A percentile compares a stretch with the other conserved stretches of the same genome.
phyloP scores from a whole-genome alignment of 2,113 vertebrate species.

The Brachyhypopomus gauderio region DNA sequence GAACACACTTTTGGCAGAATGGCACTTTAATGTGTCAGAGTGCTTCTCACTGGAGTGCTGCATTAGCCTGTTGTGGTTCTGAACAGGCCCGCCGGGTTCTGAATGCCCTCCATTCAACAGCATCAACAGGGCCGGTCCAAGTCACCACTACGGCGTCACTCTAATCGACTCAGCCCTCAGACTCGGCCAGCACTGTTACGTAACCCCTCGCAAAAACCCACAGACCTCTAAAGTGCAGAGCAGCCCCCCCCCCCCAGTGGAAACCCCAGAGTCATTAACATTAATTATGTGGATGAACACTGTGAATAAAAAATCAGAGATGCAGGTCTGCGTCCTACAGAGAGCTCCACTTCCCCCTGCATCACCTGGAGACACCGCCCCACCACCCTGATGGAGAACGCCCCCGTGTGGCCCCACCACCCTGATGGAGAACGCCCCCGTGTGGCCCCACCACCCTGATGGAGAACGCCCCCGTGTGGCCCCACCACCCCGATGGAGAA shows the following conservation, averaged over 20 bases:
- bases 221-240: background rate
- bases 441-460: too few species aligned
- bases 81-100: background rate
- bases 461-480: too few species aligned
- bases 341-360: too few species aligned
- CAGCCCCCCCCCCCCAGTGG: background rate
- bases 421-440: too few species aligned
- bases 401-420: too few species aligned
- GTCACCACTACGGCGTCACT: constrained; percentile 56
- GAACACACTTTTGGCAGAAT: background rate
- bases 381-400: too few species aligned
- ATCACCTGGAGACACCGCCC: too few species aligned
- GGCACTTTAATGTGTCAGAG: background rate
- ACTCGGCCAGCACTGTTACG: constrained; percentile 47
- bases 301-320: background rate
- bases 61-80: background rate
- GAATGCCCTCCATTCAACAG: constrained; percentile 52
- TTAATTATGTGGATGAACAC: background rate
- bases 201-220: constrained; percentile 36
- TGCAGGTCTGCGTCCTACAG: background rate
- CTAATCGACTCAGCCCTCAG: constrained; percentile 46
- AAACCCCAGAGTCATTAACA: background rate
- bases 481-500: too few species aligned
- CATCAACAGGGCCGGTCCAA: constrained; percentile 46
- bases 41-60: background rate